Conservation (phyloP, 1,140 invertebrate species). For the Goniozus legneri region DNA sequence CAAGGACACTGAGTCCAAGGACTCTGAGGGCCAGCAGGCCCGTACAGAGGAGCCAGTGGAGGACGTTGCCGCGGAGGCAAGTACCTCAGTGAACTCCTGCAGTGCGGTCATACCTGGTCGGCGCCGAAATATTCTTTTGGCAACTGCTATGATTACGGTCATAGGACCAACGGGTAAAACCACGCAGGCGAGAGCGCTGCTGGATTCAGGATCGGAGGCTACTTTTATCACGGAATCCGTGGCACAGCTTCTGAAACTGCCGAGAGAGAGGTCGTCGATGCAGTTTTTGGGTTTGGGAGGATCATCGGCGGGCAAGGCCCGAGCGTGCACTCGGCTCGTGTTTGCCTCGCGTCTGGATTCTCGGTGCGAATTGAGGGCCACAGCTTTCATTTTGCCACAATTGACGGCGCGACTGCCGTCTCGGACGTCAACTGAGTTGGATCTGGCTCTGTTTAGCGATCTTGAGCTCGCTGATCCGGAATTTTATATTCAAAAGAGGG, state of each 20-base stretch:
- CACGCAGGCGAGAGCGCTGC: not conserved
- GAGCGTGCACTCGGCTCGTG: not conserved
- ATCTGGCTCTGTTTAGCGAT: not conserved
- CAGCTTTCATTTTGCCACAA: not conserved
- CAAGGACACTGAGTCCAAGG: too few species aligned
- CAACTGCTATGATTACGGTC: not conserved
- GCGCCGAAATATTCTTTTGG: not conserved
- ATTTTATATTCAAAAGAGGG: not conserved
- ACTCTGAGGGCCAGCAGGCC: not conserved
- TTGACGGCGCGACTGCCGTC: not conserved
- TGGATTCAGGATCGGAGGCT: conserved; percentile 1
- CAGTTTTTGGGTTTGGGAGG: not conserved
- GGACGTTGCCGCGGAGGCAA: not conserved
- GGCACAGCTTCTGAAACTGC: not conserved
- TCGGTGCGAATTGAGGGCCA: too few species aligned
- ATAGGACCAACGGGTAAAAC: not conserved
- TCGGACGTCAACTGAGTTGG: not conserved
- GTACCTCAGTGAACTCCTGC: not conserved
- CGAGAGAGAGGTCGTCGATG: not conserved
- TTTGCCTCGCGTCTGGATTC: not conserved
- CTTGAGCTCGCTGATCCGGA: not conserved
- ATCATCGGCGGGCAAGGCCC: not conserved
- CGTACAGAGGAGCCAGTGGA: not conserved
- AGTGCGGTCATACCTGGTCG: not conserved
- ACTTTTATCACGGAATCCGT: not conserved